Evolutionary conservation across 2,113 vertebrate genomes (phyloP).

Genomic region (Triplophysa siluroides): DNA sequence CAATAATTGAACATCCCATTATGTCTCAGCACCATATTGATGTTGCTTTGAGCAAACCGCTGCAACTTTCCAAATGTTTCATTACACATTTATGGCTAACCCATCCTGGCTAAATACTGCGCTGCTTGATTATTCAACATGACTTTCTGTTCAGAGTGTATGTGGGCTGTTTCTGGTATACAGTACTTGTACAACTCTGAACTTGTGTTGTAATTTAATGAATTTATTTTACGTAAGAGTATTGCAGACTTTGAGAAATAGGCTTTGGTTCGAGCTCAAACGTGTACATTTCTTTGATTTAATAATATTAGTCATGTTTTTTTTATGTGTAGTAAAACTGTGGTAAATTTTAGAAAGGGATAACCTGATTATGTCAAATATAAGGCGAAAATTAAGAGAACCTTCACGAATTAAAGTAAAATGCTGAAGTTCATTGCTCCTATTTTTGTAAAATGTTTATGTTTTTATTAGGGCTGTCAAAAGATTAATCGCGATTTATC

Average conservation of each 20-base stretch:
- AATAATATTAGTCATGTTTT: no score
- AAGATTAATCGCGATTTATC: no score
- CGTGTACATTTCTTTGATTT: no score
- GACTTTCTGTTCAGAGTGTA: background rate
- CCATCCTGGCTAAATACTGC: slow-evolving; percentile 12
- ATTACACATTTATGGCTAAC: slow-evolving; percentile 45
- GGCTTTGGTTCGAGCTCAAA: no score
- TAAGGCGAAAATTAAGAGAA: no score
- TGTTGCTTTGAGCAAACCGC: slow-evolving; percentile 40
- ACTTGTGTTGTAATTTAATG: background rate
- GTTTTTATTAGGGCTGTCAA: no score
- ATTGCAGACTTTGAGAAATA: background rate
- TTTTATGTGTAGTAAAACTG: no score
- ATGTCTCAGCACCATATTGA: slow-evolving; percentile 37
- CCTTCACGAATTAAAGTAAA: no score
- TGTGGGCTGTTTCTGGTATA: background rate
- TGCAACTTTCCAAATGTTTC: slow-evolving; percentile 26
- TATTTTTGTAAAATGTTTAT: no score
- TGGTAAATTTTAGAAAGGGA: no score
- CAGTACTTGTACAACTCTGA: background rate
- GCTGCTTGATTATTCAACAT: background rate
- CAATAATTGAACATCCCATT: slow-evolving; percentile 50
- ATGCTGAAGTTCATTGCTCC: no score
- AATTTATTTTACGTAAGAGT: background rate
- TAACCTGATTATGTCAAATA: no score